These are phyloP conservation scores for Crematogaster levior DNA, from an alignment of 2,888 invertebrate genomes.

Conservation along the genomic window DNA sequence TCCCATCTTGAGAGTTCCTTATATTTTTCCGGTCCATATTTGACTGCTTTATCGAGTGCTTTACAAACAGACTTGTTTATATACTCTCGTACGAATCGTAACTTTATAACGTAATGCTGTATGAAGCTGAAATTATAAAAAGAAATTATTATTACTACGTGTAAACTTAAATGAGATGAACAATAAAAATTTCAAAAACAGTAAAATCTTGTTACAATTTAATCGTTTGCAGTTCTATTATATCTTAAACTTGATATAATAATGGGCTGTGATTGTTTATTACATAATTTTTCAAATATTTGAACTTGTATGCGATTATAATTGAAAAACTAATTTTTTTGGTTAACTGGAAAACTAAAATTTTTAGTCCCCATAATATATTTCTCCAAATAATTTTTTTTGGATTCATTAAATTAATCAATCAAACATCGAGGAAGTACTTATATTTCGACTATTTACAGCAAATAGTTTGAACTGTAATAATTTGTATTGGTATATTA, in stretches of 20 bases:
- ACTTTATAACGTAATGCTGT: not conserved
- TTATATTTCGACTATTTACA: not conserved
- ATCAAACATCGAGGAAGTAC: not conserved
- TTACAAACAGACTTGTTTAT: not conserved
- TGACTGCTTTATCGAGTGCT: not conserved
- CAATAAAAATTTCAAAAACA: not conserved
- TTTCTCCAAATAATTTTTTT: not conserved
- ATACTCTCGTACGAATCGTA: not conserved
- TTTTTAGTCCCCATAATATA: not conserved
- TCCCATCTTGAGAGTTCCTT: not conserved
- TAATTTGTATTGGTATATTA: not conserved
- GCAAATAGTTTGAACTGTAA: not conserved
- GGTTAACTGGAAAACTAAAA: too few species aligned
- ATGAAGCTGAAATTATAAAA: conserved; percentile 1
- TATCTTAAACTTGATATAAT: not conserved
- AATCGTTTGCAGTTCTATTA: not conserved
- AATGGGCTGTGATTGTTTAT: not conserved
- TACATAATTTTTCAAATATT: not conserved
- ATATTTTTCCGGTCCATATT: not conserved
- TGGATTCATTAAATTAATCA: not conserved
- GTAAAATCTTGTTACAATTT: not conserved
- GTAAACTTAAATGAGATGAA: not conserved
- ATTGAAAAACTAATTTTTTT: not conserved
- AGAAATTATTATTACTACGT: not conserved
- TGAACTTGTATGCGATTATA: not conserved